A percentile compares a stretch with the other conserved stretches of the same genome.
Conservation (phyloP, 2,113 vertebrate genomes). For the Bucco capensis region DNA sequence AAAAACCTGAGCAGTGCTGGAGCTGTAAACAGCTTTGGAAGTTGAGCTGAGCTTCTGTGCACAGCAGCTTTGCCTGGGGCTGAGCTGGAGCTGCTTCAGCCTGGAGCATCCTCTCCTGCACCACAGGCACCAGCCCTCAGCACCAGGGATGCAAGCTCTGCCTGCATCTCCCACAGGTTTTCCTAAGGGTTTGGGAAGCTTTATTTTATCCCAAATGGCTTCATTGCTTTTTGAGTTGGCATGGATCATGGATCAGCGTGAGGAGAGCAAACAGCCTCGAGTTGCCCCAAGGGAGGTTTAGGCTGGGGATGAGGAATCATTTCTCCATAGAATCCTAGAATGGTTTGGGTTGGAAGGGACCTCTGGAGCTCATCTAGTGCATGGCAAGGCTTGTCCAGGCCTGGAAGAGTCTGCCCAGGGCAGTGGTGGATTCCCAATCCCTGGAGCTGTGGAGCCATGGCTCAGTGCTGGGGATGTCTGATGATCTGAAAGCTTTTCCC, state of each 20-base stretch:
- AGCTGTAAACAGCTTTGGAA: slow-evolving; percentile 24
- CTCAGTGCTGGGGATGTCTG: background rate
- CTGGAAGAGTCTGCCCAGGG: background rate
- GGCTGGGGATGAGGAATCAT: background rate
- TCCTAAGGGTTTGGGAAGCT: background rate
- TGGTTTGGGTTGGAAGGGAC: no score
- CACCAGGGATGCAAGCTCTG: rapidly evolving
- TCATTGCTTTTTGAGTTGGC: background rate
- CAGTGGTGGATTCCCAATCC: background rate
- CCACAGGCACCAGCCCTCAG: rapidly evolving
- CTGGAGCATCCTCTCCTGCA: background rate
- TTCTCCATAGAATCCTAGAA: no score
- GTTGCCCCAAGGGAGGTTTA: background rate
- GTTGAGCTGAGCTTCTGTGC: background rate
- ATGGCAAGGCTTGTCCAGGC: background rate
- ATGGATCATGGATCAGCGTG: background rate
- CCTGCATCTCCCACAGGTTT: rapidly evolving
- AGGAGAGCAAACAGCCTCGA: background rate
- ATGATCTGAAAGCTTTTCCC: background rate
- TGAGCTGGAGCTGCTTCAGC: background rate
- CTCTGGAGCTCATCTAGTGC: no score
- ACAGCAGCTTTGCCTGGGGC: background rate
- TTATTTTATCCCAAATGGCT: rapidly evolving
- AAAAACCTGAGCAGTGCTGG: background rate
- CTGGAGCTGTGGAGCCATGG: background rate